Base-by-base conservation (phyloP, 92 coral and sea anemone genomes). In the Micromussa lordhowensis region DNA sequence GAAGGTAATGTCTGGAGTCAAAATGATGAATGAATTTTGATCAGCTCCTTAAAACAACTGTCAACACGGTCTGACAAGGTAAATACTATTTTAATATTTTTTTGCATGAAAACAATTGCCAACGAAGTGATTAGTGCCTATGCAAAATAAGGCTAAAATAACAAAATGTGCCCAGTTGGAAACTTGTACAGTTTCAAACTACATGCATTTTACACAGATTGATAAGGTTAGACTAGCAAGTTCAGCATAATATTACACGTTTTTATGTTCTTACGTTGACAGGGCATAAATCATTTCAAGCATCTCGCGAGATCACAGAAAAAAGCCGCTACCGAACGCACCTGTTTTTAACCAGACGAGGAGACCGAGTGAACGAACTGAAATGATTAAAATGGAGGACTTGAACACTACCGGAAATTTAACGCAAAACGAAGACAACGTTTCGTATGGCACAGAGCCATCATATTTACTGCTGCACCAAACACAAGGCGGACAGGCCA, bases 401-500 rank as follows among this genome's bases (percentile, higher is more conserved):
- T 19, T 34, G 8, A n/a, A 5, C 16, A 24, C 40, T 3, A 29
- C 6, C 58, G 66, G 34, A 68, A 78, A 77, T 66, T 44, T 63
- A 7, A 64, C 89, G 44, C 29, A 48, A 32, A 44, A 48, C 5
- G 24, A 30, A 1, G 18, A 40, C 35, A 82, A 82, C 59, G 40
- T 6, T 64, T 66, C 76, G 76, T 22, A 19, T 24, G 76, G 59
- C 31, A 53, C 54, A 64, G 77, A 28, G n/a, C 5, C 31, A 8
- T 38, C 2, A 18, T 26, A 21, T 0, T 28, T 22, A 0, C 26
- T 26, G 1, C 21, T 85, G 75, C 94, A 92, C 36, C 77, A 80
- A 66, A 77, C 85, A 11, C 68, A 48, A 28, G 36, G 54, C n/a
- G 94, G 91, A 9, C 75, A 66, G 61, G 85, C 82, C 2, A 28